Percentiles rank a stretch among this genome's conserved stretches.
These are phyloP conservation scores for Pangasius larnaudii DNA, from an alignment of 2,797 vertebrate species.

Conservation along the genomic window DNA sequence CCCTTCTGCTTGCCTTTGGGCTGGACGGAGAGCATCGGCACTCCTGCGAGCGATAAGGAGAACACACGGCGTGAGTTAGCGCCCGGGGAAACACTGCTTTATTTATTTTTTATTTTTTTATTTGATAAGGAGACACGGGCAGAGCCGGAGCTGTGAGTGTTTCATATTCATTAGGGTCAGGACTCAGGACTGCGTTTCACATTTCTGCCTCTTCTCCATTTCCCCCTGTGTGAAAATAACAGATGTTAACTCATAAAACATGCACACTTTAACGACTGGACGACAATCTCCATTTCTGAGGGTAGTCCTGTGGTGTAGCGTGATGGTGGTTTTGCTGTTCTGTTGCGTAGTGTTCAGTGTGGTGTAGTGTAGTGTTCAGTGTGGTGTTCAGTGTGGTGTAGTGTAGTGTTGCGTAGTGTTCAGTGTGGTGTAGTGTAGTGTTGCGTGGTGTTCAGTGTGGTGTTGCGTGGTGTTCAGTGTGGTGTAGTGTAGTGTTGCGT, in stretches of 20 bases:
- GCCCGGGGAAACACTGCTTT: conserved; percentile 67
- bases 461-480: neutral
- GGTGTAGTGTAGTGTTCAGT: conserved; percentile 29
- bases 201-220: neutral
- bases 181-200: conserved; percentile 67
- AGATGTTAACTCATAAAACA: conserved; percentile 61
- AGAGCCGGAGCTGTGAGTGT: conserved; percentile 55
- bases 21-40: conserved; percentile 93
- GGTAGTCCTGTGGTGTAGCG: neutral
- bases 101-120: conserved; percentile 24
- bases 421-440: conserved; percentile 29
- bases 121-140: conserved; percentile 72
- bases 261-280: conserved; percentile 50
- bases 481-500: conserved; percentile 43
- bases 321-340: neutral
- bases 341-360: conserved; percentile 62
- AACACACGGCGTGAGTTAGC: conserved; percentile 69
- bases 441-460: neutral
- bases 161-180: conserved; percentile 81
- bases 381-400: neutral
- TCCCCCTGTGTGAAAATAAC: conserved; percentile 25
- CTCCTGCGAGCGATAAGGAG: conserved; percentile 76
- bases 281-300: conserved; percentile 62
- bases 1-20: conserved; percentile 95
- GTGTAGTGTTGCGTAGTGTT: neutral